Evolutionary conservation across 2,888 invertebrate genomes (phyloP), one percentile per base, ranked within the genome.

Genomic region (Falcaria lacertinaria): DNA sequence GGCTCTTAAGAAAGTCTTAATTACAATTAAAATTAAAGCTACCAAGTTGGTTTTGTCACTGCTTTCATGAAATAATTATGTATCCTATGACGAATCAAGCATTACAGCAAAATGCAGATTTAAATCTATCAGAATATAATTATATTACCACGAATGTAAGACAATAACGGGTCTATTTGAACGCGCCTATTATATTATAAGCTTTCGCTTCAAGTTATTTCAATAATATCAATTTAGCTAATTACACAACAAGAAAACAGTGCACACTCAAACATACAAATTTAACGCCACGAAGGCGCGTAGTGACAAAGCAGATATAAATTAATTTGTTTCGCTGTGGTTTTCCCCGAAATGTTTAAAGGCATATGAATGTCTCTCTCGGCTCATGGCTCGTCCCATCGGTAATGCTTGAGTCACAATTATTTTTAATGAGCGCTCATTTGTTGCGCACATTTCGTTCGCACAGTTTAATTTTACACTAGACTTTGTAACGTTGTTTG

Each of bases 291-390:
- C 33, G n/a, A n/a, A 28, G 34, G 43, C n/a, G n/a, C n/a, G n/a
- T n/a, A n/a, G 35, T 41, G 34, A 42, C 48, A 43, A 43, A 45
- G 50, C 48, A 42, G 33, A 39, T 38, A 40, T 50, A 47, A 50
- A 44, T 53, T 47, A 50, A 50, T 50, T 53, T 47, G 41, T 19
- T 22, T 39, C 38, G 35, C 33, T 32, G 28, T 32, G 14, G 38
- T 44, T 45, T 42, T 38, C 45, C 46, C 44, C 43, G 40, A 39
- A 41, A 45, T 47, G 25, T 7, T 37, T 22, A 8, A 37, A 37
- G 37, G 15, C 37, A 25, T 17, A 37, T 22, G 22, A 22, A 37
- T 25, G 37, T 37, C 37, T 37, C 22, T 25, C 16, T 22, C 36
- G 7, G 13, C 22, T 28, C 28, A 11, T 28, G 15, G 14, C 22